Evolutionary conservation across 2,888 invertebrate species (phyloP).

Genomic region (Apoderus coryli): DNA sequence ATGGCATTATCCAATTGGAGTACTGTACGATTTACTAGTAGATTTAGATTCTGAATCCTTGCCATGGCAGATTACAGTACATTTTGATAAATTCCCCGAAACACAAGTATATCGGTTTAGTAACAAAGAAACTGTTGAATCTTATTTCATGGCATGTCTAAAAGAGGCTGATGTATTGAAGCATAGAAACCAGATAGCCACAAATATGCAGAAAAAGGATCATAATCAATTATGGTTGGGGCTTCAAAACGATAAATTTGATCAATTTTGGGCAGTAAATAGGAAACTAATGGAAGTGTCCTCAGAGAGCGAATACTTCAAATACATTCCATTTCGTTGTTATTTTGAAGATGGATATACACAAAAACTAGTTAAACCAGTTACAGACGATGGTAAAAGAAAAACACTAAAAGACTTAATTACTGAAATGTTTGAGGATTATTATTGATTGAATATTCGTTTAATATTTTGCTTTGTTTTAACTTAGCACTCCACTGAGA

Average conservation of each 20-base stretch:
- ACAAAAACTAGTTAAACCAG: conserved; percentile 65
- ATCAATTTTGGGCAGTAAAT: conserved; percentile 98
- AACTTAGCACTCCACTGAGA: too few species aligned
- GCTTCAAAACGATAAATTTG: conserved; percentile 92
- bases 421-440: conserved; percentile 49
- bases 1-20: conserved; percentile 80
- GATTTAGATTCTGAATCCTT: conserved; percentile 39
- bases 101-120: conserved; percentile 73
- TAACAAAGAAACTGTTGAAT: conserved; percentile 81
- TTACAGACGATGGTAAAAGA: conserved; percentile 55
- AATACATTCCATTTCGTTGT: conserved; percentile 79
- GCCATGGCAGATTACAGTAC: conserved; percentile 89
- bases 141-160: conserved; percentile 86
- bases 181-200: conserved; percentile 79
- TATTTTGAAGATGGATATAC: conserved; percentile 56
- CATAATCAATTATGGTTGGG: conserved; percentile 94
- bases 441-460: too few species aligned
- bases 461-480: too few species aligned
- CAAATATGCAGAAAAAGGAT: conserved; percentile 89
- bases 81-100: conserved; percentile 91
- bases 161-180: conserved; percentile 99
- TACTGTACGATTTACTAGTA: conserved; percentile 74
- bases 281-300: conserved; percentile 83
- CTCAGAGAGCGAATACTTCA: conserved; percentile 67
- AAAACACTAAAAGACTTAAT: conserved; percentile 59